phyloP scores from a whole-genome alignment of 2,888 invertebrate genomes.

The Parasteatoda lunata region DNA sequence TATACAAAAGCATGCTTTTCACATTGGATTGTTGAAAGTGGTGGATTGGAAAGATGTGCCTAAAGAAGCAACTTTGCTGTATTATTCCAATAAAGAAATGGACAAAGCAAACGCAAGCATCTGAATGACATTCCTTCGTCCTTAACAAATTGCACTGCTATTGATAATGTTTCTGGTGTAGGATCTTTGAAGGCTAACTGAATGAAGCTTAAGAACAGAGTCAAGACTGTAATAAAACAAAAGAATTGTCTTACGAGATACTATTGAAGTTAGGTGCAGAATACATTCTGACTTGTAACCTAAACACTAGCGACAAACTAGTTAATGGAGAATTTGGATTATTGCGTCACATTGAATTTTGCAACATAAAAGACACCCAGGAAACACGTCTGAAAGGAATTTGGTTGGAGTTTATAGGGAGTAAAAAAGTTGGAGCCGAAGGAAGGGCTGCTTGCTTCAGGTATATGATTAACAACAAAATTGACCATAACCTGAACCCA shows the following conservation, averaged over 20 bases:
- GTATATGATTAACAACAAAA: neutral
- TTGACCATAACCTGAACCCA: constrained; percentile 3
- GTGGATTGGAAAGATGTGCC: neutral
- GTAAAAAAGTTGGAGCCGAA: neutral
- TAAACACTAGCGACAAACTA: constrained; percentile 67
- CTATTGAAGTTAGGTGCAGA: constrained; percentile 28
- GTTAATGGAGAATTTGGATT: constrained; percentile 1
- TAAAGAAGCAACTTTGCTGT: constrained; percentile 3
- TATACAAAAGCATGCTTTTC: no score
- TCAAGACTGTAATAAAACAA: neutral
- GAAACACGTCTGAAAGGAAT: neutral
- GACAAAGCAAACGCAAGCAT: neutral
- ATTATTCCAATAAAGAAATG: constrained; percentile 15
- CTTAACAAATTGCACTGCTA: neutral
- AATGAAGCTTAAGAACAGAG: neutral
- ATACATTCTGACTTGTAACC: constrained; percentile 69
- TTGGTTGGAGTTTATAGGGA: constrained; percentile 7
- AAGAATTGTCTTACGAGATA: neutral
- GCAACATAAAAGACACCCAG: neutral
- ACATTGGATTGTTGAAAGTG: no score
- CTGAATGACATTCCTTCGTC: neutral
- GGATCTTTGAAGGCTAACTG: neutral
- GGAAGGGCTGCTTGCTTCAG: neutral
- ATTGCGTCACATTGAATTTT: constrained; percentile 3
- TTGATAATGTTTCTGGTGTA: neutral